Base-by-base conservation (phyloP, 2,888 invertebrate genomes). In the Aromia moschata region DNA sequence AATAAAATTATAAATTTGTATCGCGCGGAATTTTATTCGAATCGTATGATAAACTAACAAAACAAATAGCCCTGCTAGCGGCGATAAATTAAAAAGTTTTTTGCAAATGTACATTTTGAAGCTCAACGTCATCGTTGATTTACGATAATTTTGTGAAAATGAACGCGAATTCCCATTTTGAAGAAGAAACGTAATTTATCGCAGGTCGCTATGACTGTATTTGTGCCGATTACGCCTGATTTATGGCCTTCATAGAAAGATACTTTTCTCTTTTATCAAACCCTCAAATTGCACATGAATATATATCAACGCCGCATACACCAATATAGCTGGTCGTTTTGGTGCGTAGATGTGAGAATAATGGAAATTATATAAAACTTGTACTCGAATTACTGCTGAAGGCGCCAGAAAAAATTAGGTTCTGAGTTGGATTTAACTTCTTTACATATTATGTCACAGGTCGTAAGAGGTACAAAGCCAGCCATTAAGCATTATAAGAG, bases 131-230 rank as follows among this genome's bases (percentile, higher is more conserved):
- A 75, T 68, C 74, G 73, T 74, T 78, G 78, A 79, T 79, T 79
- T 79, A 79, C 79, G 79, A 74, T 78, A 79, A 79, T 79, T 79
- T 79, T 75, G 79, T 78, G 79, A 78, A 78, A 79, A 79, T 79
- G 77, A 78, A 78, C 78, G 79, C 74, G 72, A 74, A 77, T 77
- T 77, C 77, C 78, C 76, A 75, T 78, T 79, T 78, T 77, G 77
- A 78, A 77, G 79, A 78, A 79, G 78, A 75, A 76, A 76, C 74
- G 74, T 74, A 77, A 79, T 78, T 79, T 78, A 79, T 75, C 72
- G 75, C 71, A 65, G 71, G 68, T 71, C 69, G 72, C 68, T 74
- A 71, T 73, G 73, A 71, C 71, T 71, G 71, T 67, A 74, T 73
- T 74, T 73, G 73, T 70, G 73, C 70, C 74, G 74, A 75, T 75